Evolutionary conservation across 2,113 vertebrate genomes (phyloP).

Genomic region (Channa argus): DNA sequence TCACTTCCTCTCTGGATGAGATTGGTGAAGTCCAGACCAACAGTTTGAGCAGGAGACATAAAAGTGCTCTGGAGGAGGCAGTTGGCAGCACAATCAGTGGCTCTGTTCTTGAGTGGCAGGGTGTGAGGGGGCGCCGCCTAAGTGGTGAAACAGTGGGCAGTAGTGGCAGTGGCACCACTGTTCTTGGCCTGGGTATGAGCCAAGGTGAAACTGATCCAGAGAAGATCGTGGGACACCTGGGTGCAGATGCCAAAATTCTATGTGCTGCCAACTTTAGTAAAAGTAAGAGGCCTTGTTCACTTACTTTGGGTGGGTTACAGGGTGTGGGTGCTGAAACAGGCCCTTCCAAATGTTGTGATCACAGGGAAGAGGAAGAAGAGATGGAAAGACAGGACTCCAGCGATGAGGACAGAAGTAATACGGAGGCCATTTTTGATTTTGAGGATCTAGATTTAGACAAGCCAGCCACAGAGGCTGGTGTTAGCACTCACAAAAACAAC

Average conservation of each 20-base stretch:
- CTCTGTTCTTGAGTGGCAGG: slow-evolving; percentile 79
- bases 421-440: slow-evolving; percentile 92
- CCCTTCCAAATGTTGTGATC: slow-evolving; percentile 4
- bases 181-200: slow-evolving; percentile 69
- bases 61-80: slow-evolving; percentile 84
- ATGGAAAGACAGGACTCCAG: slow-evolving; percentile 70
- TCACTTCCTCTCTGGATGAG: slow-evolving; percentile 87
- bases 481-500: slow-evolving; percentile 53
- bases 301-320: slow-evolving; percentile 75
- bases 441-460: slow-evolving; percentile 83
- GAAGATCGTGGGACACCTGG: slow-evolving; percentile 71
- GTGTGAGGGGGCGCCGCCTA: slow-evolving; percentile 77
- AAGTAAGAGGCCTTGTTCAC: slow-evolving; percentile 82
- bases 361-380: slow-evolving; percentile 66
- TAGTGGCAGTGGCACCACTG: slow-evolving; percentile 58
- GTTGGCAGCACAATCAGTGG: slow-evolving; percentile 81
- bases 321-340: slow-evolving; percentile 58
- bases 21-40: slow-evolving; percentile 79
- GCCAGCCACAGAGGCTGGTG: slow-evolving; percentile 70
- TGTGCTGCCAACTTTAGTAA: slow-evolving; percentile 40
- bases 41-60: slow-evolving; percentile 85
- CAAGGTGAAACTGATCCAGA: slow-evolving; percentile 74
- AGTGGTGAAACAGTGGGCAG: slow-evolving; percentile 82
- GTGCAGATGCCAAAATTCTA: slow-evolving; percentile 73
- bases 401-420: slow-evolving; percentile 85